phyloP scores from a whole-genome alignment of 2,113 vertebrate genomes.

The Mobula hypostoma region DNA sequence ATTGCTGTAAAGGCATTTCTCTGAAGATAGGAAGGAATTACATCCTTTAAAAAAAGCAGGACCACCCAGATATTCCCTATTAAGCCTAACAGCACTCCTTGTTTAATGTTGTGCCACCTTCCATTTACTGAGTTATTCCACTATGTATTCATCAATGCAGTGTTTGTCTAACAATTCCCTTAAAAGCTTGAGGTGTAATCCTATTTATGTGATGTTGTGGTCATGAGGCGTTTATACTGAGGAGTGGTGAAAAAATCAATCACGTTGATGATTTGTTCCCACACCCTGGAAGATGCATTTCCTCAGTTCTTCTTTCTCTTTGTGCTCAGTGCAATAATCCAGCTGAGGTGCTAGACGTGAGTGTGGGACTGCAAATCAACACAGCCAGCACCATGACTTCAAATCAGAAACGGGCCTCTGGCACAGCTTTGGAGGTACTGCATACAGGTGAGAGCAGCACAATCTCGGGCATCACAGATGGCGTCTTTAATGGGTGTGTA shows the following conservation, averaged over 20 bases:
- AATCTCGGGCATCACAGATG: conserved; percentile 1
- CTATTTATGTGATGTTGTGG: conserved; percentile 26
- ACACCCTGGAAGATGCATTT: conserved; percentile 36
- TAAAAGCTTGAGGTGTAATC: neutral
- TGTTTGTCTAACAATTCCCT: neutral
- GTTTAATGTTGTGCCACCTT: neutral
- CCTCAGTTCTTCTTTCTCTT: conserved; percentile 37
- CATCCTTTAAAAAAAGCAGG: conserved; percentile 3
- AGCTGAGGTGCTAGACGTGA: conserved; percentile 37
- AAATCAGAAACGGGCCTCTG: conserved; percentile 35
- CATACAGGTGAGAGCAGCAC: conserved; percentile 37
- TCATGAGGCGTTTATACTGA: conserved; percentile 26
- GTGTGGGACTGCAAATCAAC: conserved; percentile 37
- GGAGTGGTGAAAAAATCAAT: conserved; percentile 34
- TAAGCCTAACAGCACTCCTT: neutral
- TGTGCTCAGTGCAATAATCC: conserved; percentile 38
- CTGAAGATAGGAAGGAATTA: conserved; percentile 21
- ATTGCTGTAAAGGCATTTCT: neutral
- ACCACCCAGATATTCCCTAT: conserved; percentile 11
- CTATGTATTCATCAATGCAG: conserved; percentile 27
- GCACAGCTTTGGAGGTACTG: conserved; percentile 37
- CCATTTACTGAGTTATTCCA: conserved; percentile 24
- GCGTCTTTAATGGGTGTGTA: conserved; percentile 10
- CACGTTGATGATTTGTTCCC: conserved; percentile 37
- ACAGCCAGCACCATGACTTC: conserved; percentile 37